phyloP scores from a whole-genome alignment of 2,113 vertebrate genomes.

The Erythrolamprus reginae region DNA sequence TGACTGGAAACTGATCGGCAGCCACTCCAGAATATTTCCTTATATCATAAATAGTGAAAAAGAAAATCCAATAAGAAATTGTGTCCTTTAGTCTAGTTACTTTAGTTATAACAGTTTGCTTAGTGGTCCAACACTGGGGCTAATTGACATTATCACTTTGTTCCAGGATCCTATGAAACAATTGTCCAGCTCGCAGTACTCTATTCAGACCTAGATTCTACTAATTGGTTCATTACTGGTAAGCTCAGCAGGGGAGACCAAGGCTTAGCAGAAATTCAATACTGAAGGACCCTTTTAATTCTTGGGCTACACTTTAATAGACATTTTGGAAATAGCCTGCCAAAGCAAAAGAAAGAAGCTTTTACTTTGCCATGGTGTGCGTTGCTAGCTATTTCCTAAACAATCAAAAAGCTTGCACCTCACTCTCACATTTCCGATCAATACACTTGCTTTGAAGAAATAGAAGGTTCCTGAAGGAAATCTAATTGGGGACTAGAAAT shows the following conservation, averaged over 20 bases:
- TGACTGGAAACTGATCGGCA: too few species aligned
- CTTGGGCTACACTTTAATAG: background rate
- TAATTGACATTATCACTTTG: background rate
- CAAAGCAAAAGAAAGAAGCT: background rate
- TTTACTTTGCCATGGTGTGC: background rate
- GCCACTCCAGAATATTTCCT: background rate
- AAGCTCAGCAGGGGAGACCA: background rate
- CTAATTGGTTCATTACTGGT: conserved; percentile 6
- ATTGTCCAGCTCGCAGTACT: background rate
- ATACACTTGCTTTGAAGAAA: conserved; percentile 12
- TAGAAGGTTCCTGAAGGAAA: conserved; percentile 4
- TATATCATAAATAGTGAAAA: background rate
- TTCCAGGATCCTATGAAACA: background rate
- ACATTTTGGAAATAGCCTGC: background rate
- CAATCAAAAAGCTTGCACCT: conserved; percentile 4
- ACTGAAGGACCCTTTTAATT: conserved; percentile 6
- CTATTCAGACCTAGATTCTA: background rate
- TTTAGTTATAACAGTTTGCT: background rate
- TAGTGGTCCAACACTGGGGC: background rate
- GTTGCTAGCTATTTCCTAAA: conserved; percentile 1
- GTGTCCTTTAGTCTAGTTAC: background rate
- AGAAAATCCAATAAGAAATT: background rate
- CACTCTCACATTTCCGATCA: background rate
- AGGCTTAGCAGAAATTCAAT: background rate
- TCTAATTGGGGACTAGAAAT: background rate